These are phyloP conservation scores for Nycticryphes semicollaris DNA, from an alignment of 2,113 vertebrate species.

Conservation along the genomic window DNA sequence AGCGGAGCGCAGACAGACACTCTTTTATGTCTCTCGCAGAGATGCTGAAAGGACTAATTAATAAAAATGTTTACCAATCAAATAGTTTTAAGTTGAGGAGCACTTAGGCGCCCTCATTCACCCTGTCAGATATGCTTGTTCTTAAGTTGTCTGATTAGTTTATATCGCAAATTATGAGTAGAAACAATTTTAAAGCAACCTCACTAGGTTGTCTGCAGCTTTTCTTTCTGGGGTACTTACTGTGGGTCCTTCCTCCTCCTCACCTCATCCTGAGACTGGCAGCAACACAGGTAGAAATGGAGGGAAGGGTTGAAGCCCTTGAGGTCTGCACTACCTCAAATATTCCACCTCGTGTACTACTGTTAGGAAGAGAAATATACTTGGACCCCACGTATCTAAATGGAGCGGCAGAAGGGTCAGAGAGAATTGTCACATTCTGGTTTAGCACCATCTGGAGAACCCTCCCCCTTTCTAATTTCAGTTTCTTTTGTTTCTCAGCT, in stretches of 20 bases:
- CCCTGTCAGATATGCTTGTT: not conserved
- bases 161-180: not conserved
- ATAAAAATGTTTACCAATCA: not conserved
- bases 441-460: not conserved
- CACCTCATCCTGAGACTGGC: not conserved
- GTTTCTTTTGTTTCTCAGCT: not conserved
- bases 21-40: not conserved
- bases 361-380: not conserved
- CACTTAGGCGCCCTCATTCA: not conserved
- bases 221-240: not conserved
- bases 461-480: not conserved
- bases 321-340: not conserved
- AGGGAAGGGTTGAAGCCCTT: not conserved
- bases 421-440: not conserved
- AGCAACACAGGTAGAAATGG: not conserved
- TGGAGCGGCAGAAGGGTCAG: not conserved
- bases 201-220: not conserved
- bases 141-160: not conserved
- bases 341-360: not conserved
- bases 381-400: not conserved
- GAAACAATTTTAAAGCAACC: not conserved
- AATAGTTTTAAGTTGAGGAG: not conserved
- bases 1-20: not conserved
- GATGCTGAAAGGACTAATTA: not conserved
- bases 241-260: not conserved